Conservation (phyloP, 2,113 vertebrate genomes). For the Pimephales promelas region DNA sequence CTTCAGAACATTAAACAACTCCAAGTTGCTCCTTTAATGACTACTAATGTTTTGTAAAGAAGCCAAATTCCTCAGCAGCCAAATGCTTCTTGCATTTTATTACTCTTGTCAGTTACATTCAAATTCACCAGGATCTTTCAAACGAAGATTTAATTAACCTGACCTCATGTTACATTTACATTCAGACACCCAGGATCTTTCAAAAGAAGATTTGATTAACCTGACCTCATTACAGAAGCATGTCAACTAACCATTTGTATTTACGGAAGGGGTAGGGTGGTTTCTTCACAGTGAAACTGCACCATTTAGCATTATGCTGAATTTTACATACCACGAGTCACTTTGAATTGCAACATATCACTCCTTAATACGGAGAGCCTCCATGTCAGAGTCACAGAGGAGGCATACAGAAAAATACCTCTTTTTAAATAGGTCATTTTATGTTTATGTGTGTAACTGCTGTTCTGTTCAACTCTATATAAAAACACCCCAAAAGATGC, state of each 20-base stretch:
- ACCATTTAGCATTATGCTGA: constrained; percentile 46
- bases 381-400: constrained; percentile 48
- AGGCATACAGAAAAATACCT: constrained; percentile 38
- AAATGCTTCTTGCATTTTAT: not conserved
- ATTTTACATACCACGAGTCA: constrained; percentile 40
- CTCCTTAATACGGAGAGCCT: constrained; percentile 26
- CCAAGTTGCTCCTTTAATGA: constrained; percentile 54
- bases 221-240: constrained; percentile 49
- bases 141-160: constrained; percentile 40
- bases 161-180: constrained; percentile 33
- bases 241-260: constrained; percentile 47
- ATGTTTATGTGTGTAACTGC: constrained; percentile 42
- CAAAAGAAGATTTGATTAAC: constrained; percentile 56
- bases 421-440: constrained; percentile 58
- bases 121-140: constrained; percentile 27
- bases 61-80: not conserved
- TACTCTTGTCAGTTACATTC: constrained; percentile 21
- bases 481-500: constrained; percentile 54
- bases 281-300: constrained; percentile 50
- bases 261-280: constrained; percentile 43
- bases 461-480: constrained; percentile 53
- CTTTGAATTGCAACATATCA: constrained; percentile 38
- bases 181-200: constrained; percentile 18
- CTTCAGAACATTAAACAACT: constrained; percentile 53
- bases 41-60: constrained; percentile 42